These are phyloP conservation scores for Pangasius mekongensis DNA, from an alignment of 2,797 vertebrate species.

Conservation along the genomic window DNA sequence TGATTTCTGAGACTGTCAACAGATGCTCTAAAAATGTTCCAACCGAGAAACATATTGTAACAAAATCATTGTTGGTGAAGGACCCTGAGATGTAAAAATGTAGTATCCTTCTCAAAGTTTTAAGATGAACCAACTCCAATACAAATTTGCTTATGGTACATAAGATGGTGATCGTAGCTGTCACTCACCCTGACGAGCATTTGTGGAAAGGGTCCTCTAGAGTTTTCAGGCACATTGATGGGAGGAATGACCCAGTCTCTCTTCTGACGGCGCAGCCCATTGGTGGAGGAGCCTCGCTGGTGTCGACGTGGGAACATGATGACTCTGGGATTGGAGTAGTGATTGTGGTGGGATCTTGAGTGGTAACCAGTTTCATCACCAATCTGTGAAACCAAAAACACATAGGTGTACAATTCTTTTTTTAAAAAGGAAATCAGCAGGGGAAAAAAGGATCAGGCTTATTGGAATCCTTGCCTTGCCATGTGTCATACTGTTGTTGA, in stretches of 20 bases:
- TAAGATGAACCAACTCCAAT: not conserved
- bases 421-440: no score
- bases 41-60: not conserved
- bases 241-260: slow-evolving; percentile 99
- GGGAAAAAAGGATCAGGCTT: not conserved
- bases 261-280: slow-evolving; percentile 89
- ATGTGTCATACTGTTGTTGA: not conserved
- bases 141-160: not conserved
- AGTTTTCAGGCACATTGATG: slow-evolving; percentile 98
- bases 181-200: slow-evolving; percentile 95
- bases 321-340: slow-evolving; percentile 75
- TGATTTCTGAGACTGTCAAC: not conserved
- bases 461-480: not conserved
- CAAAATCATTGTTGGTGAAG: slow-evolving; percentile 5
- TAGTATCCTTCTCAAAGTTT: not conserved
- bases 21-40: slow-evolving; percentile 21
- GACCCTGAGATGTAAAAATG: not conserved
- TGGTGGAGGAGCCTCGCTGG: slow-evolving; percentile 73
- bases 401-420: not conserved
- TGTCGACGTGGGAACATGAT: slow-evolving; percentile 85
- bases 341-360: slow-evolving; percentile 72
- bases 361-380: slow-evolving; percentile 73
- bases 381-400: slow-evolving; percentile 65
- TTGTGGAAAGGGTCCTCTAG: slow-evolving; percentile 93
- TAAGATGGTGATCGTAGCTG: not conserved